Evolutionary conservation across 2,797 vertebrate species (phyloP).

Genomic region (Trachops cirrhosus): DNA sequence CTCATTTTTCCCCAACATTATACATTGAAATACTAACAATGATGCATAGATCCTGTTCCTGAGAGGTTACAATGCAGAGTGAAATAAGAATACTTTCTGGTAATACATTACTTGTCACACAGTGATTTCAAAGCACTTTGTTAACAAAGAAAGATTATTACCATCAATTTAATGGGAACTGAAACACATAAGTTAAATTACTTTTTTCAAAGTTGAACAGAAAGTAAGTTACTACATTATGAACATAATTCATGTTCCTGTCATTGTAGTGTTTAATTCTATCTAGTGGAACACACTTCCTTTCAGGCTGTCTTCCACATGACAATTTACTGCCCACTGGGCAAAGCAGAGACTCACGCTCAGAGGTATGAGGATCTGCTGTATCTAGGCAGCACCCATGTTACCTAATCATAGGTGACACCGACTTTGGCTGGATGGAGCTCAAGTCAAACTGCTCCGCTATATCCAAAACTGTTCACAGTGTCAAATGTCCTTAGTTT

Average conservation of each 20-base stretch:
- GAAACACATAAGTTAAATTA: constrained; percentile 78
- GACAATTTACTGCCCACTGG: constrained; percentile 64
- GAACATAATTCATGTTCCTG: constrained; percentile 71
- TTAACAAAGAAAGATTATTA: constrained; percentile 79
- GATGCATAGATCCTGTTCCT: constrained; percentile 71
- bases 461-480: background rate
- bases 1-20: constrained; percentile 43
- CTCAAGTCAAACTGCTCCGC: background rate
- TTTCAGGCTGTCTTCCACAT: constrained; percentile 59
- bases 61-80: constrained; percentile 71
- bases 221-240: constrained; percentile 71
- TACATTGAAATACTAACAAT: constrained; percentile 69
- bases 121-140: constrained; percentile 77
- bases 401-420: background rate
- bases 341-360: background rate
- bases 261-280: constrained; percentile 69
- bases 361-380: background rate
- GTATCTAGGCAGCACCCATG: background rate
- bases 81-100: constrained; percentile 73
- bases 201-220: constrained; percentile 76
- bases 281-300: constrained; percentile 56
- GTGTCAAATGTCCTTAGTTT: background rate
- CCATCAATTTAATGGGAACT: constrained; percentile 76
- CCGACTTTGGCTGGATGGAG: background rate
- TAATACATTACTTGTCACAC: constrained; percentile 76